Percentiles rank a stretch among this genome's conserved stretches.
Conservation (phyloP, 2,113 vertebrate genomes). For the Scatophagus argus region DNA sequence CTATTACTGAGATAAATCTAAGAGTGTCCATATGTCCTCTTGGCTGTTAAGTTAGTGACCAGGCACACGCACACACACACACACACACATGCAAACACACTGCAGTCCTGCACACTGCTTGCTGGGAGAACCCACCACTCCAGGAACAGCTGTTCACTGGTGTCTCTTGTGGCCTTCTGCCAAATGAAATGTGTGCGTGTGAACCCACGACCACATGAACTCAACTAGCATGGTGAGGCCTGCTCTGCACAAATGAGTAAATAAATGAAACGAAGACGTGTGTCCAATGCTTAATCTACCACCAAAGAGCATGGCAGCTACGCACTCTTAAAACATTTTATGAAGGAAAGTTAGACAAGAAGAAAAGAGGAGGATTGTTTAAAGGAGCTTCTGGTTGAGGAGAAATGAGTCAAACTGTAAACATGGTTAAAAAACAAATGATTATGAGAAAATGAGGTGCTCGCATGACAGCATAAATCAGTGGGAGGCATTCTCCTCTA, state of each 20-base stretch:
- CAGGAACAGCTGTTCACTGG: conserved; percentile 74
- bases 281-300: conserved; percentile 47
- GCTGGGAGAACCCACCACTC: conserved; percentile 57
- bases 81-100: conserved; percentile 17
- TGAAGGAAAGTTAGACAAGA: conserved; percentile 15
- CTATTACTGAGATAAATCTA: conserved; percentile 37
- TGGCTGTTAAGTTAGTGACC: conserved; percentile 46
- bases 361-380: neutral
- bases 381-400: conserved; percentile 8
- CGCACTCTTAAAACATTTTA: conserved; percentile 35
- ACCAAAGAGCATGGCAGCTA: conserved; percentile 26
- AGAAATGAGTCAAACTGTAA: conserved; percentile 43
- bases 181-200: conserved; percentile 58
- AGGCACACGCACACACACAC: conserved; percentile 19
- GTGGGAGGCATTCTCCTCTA: conserved; percentile 64
- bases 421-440: conserved; percentile 58
- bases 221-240: conserved; percentile 35
- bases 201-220: conserved; percentile 58
- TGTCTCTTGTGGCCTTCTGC: conserved; percentile 61
- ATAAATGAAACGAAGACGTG: conserved; percentile 59
- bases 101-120: no score
- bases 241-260: conserved; percentile 48
- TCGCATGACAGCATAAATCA: conserved; percentile 74
- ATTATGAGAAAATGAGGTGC: conserved; percentile 73
- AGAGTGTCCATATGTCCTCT: conserved; percentile 61